Evolutionary conservation across 2,888 invertebrate genomes (phyloP), one percentile per base, ranked within the genome.

Genomic region (Volucella inflata): DNA sequence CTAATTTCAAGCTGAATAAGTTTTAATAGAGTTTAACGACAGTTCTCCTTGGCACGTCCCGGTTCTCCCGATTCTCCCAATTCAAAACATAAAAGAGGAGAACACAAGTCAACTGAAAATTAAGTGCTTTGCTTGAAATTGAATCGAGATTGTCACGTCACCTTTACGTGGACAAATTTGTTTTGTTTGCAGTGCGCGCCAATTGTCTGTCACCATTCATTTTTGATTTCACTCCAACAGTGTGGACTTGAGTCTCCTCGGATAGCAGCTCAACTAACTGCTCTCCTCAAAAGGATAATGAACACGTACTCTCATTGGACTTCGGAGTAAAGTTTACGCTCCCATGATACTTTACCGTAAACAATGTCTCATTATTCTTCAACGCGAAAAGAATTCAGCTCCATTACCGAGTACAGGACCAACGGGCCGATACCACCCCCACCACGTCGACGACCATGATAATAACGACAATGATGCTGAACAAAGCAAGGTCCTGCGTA

Each of bases 301-400:
- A 78, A 62, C 62, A 77, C 57, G 70, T 70, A 64, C 71, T 57
- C 57, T 42, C 55, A 64, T 71, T 64, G 55, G 71, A 57, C 64
- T 62, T 77, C 42, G 42, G 71, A 50, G 38, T 38, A 30, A 64
- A 78, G 44, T 55, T 76, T 62, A 48, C 62, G 30, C 67, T 68
- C 38, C 6, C 70, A 40, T 53, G 64, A 62, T 9, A 64, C 46
- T 10, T 48, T 46, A 48, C 14, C 21, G 71, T 48, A 70, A 64
- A 64, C 70, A 70, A 48, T 36, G 30, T 46, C 46, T 64, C 53
- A 44, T 65, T 75, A 48, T 30, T 40, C 50, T 50, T 57, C 30
- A 55, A 8, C 38, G 42, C 42, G 30, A 62, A 42, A 67, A 42
- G 17, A 44, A 42, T 40, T 42, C 50, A 12, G 50, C 44, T n/a